Evolutionary conservation across 2,113 vertebrate genomes (phyloP).

Genomic region (Telmatochromis sp.): DNA sequence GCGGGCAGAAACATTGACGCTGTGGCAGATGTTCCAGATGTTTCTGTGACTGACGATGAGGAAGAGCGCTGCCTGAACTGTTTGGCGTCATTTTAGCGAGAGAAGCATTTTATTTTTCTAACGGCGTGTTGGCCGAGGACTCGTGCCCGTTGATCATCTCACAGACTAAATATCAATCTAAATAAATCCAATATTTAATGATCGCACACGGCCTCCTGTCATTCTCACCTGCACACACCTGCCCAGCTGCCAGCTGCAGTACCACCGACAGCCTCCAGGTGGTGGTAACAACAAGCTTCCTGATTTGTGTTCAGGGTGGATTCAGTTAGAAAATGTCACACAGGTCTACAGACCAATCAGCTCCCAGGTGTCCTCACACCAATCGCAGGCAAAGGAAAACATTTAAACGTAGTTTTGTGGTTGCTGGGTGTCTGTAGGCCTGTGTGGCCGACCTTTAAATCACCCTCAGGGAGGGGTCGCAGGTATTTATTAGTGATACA

Average conservation of each 20-base stretch:
- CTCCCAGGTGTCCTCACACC: background rate
- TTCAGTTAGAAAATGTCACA: background rate
- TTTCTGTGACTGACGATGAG: background rate
- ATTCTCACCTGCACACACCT: background rate
- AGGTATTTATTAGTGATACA: accelerated
- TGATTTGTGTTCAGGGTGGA: background rate
- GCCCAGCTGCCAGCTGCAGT: background rate
- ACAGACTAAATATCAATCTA: background rate
- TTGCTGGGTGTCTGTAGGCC: background rate
- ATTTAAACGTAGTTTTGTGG: background rate
- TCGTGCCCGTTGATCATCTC: background rate
- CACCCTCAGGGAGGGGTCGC: too few relatives aligned
- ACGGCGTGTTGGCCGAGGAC: background rate
- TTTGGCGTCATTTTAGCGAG: background rate
- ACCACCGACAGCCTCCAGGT: accelerated
- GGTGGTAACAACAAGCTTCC: background rate
- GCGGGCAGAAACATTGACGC: accelerated
- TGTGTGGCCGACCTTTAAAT: background rate
- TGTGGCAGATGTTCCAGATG: background rate
- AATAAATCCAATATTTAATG: conserved; percentile 46
- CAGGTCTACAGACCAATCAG: background rate
- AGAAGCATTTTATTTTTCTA: conserved; percentile 60
- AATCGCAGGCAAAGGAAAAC: background rate
- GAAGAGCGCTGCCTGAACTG: background rate
- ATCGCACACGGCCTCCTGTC: background rate